Evolutionary conservation across 2,113 vertebrate species (phyloP).

Genomic region (Bubalus kerabau): DNA sequence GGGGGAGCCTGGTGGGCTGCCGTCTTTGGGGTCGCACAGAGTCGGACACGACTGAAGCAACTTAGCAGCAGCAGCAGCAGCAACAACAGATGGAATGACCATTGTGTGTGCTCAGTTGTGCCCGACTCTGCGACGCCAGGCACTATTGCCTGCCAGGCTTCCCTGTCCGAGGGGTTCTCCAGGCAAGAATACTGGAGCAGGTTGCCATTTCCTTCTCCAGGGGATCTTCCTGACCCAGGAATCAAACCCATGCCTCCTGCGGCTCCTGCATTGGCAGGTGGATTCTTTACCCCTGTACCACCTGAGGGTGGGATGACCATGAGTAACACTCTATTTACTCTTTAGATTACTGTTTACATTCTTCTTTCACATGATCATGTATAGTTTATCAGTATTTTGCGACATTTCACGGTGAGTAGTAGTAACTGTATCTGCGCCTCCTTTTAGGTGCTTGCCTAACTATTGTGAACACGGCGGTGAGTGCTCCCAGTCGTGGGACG

Average conservation of each 20-base stretch:
- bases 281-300: background rate
- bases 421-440: background rate
- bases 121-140: background rate
- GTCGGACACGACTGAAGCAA: rapidly evolving
- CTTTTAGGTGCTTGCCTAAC: slow-evolving; percentile 90
- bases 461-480: slow-evolving; percentile 93
- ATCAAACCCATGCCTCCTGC: background rate
- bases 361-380: background rate
- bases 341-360: background rate
- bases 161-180: background rate
- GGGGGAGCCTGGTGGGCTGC: too few relatives aligned
- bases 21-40: rapidly evolving
- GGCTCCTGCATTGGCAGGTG: background rate
- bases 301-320: background rate
- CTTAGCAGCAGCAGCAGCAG: too few relatives aligned
- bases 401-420: background rate
- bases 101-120: background rate
- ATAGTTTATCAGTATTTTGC: background rate
- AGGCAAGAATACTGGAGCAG: background rate
- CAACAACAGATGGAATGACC: background rate
- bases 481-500: slow-evolving; percentile 94
- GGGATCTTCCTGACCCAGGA: background rate
- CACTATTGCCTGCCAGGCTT: background rate
- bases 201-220: background rate
- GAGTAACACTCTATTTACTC: background rate